Evolutionary conservation across 1,140 invertebrate genomes (phyloP).

Genomic region (Bombus superbus): DNA sequence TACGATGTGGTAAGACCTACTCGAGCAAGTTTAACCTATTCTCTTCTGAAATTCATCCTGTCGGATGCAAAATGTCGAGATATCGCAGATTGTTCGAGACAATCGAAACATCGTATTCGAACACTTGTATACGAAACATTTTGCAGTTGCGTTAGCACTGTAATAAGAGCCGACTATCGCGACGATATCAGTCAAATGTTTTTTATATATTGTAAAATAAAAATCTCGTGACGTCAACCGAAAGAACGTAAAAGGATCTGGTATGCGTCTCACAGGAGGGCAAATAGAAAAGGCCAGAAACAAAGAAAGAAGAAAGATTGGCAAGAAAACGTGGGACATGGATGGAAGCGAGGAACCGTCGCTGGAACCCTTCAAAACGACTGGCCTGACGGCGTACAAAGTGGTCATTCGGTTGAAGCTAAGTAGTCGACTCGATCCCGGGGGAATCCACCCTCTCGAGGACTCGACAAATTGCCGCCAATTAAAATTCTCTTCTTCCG

Average conservation of each 20-base stretch:
- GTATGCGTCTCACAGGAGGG: not conserved
- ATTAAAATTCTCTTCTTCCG: conserved; percentile 80
- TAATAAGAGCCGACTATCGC: not conserved
- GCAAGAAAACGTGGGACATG: conserved; percentile 19
- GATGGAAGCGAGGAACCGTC: conserved; percentile 13
- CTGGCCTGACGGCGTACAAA: conserved; percentile 49
- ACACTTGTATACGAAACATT: too few relatives aligned
- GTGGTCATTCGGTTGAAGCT: conserved; percentile 51
- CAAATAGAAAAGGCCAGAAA: not conserved
- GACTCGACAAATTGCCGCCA: conserved; percentile 79
- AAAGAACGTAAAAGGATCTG: not conserved
- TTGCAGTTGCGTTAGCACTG: too few relatives aligned
- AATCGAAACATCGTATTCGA: too few relatives aligned
- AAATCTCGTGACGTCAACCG: not conserved
- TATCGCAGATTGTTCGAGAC: too few relatives aligned
- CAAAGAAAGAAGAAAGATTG: not conserved
- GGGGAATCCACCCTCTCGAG: conserved; percentile 45
- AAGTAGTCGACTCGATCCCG: conserved; percentile 48
- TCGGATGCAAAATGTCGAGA: too few relatives aligned
- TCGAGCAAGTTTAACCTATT: not conserved
- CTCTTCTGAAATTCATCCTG: too few relatives aligned
- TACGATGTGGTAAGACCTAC: not conserved
- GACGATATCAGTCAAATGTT: not conserved
- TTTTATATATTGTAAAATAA: not conserved
- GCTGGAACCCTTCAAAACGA: conserved; percentile 8